Evolutionary conservation across 2,888 invertebrate genomes (phyloP).

Genomic region (Megastigmus dorsalis): DNA sequence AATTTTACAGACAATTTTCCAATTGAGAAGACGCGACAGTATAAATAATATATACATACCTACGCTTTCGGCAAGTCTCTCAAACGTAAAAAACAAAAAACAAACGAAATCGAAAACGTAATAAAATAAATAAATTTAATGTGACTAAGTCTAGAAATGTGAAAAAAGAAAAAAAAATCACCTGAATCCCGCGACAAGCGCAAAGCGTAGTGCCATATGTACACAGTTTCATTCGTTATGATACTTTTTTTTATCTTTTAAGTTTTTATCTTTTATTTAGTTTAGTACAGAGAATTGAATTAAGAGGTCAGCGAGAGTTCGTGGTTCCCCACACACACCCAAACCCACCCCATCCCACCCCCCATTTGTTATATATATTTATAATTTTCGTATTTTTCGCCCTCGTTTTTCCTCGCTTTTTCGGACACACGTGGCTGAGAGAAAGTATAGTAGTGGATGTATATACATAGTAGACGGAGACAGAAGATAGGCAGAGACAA

Average conservation of each 20-base stretch:
- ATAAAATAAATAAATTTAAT: slow-evolving; percentile 10
- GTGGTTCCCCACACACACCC: too few species aligned
- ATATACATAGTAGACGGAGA: slow-evolving; percentile 27
- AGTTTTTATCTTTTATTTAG: slow-evolving; percentile 42
- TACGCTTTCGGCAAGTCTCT: slow-evolving; percentile 20
- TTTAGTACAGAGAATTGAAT: slow-evolving; percentile 33
- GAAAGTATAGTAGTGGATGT: slow-evolving; percentile 13
- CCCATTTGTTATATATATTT: too few species aligned
- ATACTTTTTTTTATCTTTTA: slow-evolving; percentile 1
- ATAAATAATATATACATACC: slow-evolving; percentile 43
- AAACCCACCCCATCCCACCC: too few species aligned
- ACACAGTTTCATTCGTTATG: slow-evolving; percentile 35
- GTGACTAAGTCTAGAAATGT: slow-evolving; percentile 34
- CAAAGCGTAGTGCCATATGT: slow-evolving; percentile 49
- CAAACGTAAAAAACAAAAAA: slow-evolving; percentile 7
- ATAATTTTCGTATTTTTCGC: slow-evolving; percentile 28
- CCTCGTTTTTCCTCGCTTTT: slow-evolving; percentile 23
- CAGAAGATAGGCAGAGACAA: slow-evolving; percentile 34
- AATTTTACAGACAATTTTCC: slow-evolving; percentile 25
- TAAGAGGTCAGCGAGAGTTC: slow-evolving; percentile 24
- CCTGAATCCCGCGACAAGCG: slow-evolving; percentile 49
- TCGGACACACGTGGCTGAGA: slow-evolving; percentile 26
- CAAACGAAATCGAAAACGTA: too few species aligned
- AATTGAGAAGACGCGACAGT: slow-evolving; percentile 5
- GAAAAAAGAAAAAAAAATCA: slow-evolving; percentile 24